Evolutionary conservation across 2,888 invertebrate species (phyloP), one percentile per base, ranked within the genome.

Genomic region (Subacronicta megacephala): DNA sequence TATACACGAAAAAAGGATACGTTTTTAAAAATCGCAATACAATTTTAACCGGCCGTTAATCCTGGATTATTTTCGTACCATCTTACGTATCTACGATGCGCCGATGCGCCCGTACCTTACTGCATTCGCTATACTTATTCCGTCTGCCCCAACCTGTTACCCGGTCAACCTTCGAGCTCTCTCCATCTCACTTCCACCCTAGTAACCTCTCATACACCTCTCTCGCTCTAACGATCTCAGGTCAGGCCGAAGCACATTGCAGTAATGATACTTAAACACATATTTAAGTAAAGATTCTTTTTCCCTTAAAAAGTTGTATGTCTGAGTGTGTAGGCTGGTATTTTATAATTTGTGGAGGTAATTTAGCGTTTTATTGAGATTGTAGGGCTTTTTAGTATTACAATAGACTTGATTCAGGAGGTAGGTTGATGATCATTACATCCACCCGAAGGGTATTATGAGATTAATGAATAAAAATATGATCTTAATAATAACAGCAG

Each of bases 241-340:
- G 93, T 93, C 93, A 93, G 89, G 82, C 86, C 82, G 72, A 77
- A 85, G 87, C 82, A 87, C 87, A 92, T 93, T 92, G 92, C 90
- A 77, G 92, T 94, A 93, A 94, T 93, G 90, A 93, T 92, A 93
- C 91, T 90, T 92, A 92, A 93, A 93, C 89, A 93, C 92, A 93
- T 90, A 93, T 93, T 92, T 93, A 92, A 92, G 92, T 92, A 87
- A 90, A 90, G 87, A 85, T 88, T 85, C 84, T 89, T 90, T 93
- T 92, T 92, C 82, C 78, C 72, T 76, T 65, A 88, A 92, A 90
- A 90, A 89, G 85, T 79, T 84, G 69, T 78, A 80, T 80, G 87
- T 85, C 82, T 82, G 87, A 77, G 80, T 78, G 77, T 70, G 72
- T 69, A 61, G 75, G 61, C 72, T 74, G 77, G 76, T 64, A 75